Percentiles rank a stretch among this genome's conserved stretches.
Conservation (phyloP, 2,113 vertebrate genomes). For the Uria lomvia region DNA sequence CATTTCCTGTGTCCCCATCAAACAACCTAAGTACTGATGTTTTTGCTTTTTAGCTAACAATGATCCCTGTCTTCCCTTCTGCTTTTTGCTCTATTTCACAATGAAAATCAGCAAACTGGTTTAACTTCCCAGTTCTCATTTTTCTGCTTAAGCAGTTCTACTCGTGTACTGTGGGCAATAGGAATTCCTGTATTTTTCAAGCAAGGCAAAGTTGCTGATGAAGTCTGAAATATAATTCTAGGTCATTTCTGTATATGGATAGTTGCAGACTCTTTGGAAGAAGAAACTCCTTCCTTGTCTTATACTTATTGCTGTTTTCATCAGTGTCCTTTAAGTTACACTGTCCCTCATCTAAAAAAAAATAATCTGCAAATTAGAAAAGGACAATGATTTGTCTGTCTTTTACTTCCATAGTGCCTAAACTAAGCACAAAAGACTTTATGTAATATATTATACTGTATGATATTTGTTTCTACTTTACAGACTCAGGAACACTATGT, state of each 20-base stretch:
- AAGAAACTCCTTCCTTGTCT: background rate
- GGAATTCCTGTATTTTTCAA: background rate
- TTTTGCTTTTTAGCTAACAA: background rate
- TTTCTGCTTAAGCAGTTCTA: background rate
- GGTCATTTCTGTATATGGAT: background rate
- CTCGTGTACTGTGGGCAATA: background rate
- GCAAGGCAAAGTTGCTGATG: background rate
- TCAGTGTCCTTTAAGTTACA: background rate
- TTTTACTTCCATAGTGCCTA: background rate
- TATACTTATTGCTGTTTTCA: background rate
- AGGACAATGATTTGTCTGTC: background rate
- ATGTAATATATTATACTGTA: background rate
- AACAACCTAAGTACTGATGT: background rate
- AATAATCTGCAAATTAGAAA: background rate
- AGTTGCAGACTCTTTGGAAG: background rate
- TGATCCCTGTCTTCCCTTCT: background rate
- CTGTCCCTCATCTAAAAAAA: background rate
- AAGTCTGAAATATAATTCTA: slow-evolving; percentile 2
- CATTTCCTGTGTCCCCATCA: background rate
- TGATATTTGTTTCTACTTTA: slow-evolving; percentile 35
- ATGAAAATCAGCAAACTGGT: background rate
- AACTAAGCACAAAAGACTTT: background rate
- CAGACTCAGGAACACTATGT: slow-evolving; percentile 6
- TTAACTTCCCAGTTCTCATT: background rate
- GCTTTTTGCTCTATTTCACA: background rate